A percentile compares a stretch with the other conserved stretches of the same genome.
phyloP scores from a whole-genome alignment of 2,797 vertebrate species.

The Galago senegalensis region DNA sequence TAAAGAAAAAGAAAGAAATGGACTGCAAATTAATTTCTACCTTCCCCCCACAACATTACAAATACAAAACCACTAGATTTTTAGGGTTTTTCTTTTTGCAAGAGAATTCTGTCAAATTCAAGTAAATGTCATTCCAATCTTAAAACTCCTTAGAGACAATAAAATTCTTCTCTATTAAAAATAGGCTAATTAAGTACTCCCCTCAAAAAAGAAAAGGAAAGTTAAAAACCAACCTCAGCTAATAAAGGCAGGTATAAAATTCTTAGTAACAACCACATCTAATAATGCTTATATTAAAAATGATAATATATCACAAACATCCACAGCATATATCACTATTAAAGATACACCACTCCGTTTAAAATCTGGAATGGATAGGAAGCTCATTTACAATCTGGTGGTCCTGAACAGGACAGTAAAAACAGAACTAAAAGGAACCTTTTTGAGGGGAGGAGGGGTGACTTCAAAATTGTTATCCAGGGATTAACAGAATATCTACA shows the following conservation, averaged over 20 bases:
- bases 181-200: not conserved
- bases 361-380: not conserved
- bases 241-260: not conserved
- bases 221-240: not conserved
- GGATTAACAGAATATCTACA: not conserved
- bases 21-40: not conserved
- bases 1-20: not conserved
- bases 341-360: not conserved
- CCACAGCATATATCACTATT: not conserved
- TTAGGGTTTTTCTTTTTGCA: not conserved
- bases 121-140: not conserved
- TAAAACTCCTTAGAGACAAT: not conserved
- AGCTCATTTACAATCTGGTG: not conserved
- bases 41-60: not conserved
- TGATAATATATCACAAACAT: not conserved
- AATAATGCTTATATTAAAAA: conserved; percentile 17
- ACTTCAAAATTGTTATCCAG: not conserved
- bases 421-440: not conserved
- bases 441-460: not conserved
- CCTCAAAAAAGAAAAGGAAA: not conserved
- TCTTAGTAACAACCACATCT: not conserved
- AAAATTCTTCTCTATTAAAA: conserved; percentile 3
- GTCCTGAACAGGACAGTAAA: not conserved
- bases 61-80: not conserved
- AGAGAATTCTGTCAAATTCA: not conserved